Percentiles rank a stretch among this genome's conserved stretches.
Evolutionary conservation across 2,888 invertebrate genomes (phyloP).

Genomic region (Coleophora deauratella): DNA sequence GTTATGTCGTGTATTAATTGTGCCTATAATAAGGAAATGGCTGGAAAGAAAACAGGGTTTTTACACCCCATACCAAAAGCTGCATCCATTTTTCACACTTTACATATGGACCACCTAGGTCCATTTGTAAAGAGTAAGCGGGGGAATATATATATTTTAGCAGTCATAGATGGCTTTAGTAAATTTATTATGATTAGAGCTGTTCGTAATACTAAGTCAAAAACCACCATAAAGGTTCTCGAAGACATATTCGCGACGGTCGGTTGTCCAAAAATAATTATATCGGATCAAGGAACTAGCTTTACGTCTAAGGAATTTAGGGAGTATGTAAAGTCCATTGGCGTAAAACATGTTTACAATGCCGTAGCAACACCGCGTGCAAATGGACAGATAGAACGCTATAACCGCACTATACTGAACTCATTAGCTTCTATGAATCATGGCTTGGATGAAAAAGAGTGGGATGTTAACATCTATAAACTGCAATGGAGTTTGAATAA

Average conservation of each 20-base stretch:
- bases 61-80: conserved; percentile 11
- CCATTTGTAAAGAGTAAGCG: conserved; percentile 15
- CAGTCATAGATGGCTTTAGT: conserved; percentile 16
- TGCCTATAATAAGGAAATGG: conserved; percentile 9
- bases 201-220: conserved; percentile 7
- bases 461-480: conserved; percentile 4
- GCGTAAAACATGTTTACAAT: conserved; percentile 13
- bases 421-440: conserved; percentile 2
- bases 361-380: not conserved
- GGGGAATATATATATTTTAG: conserved; percentile 3
- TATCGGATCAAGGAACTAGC: no score
- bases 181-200: conserved; percentile 16
- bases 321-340: conserved; percentile 7
- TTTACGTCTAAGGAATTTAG: conserved; percentile 13
- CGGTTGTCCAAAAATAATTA: conserved; percentile 10
- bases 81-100: conserved; percentile 8
- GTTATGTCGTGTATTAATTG: conserved; percentile 13
- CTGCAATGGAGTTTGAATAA: conserved; percentile 16
- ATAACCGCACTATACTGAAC: conserved; percentile 5
- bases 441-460: not conserved
- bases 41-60: conserved; percentile 6
- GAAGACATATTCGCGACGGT: conserved; percentile 11
- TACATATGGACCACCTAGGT: conserved; percentile 16
- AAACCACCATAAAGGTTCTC: conserved; percentile 1
- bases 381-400: conserved; percentile 7